These are phyloP conservation scores for Philantomba maxwellii DNA, from an alignment of 2,113 vertebrate species.

Conservation along the genomic window DNA sequence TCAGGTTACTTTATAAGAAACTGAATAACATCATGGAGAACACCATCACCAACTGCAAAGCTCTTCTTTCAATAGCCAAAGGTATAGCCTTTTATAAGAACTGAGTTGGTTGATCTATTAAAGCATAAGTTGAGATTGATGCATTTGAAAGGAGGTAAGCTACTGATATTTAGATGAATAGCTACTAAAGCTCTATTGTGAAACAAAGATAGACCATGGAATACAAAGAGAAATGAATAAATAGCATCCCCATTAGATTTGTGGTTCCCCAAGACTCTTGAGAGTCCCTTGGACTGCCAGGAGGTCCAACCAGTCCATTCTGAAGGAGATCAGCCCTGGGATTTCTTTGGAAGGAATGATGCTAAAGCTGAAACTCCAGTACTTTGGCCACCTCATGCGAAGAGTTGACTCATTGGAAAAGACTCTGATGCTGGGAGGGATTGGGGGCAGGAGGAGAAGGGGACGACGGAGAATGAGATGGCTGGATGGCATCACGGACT, in stretches of 20 bases:
- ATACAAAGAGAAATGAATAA: neutral
- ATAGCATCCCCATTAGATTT: neutral
- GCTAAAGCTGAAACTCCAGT: too few species aligned
- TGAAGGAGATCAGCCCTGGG: too few species aligned
- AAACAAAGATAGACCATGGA: neutral
- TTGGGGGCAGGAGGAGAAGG: too few species aligned
- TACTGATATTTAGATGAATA: neutral
- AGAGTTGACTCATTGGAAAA: too few species aligned
- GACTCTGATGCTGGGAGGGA: too few species aligned
- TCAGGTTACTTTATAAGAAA: neutral
- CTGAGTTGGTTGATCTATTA: neutral
- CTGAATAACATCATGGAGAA: neutral
- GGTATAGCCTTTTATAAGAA: neutral
- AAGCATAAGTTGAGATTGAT: neutral
- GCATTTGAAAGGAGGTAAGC: neutral
- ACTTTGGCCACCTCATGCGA: too few species aligned
- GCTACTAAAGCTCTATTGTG: neutral
- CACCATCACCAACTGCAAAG: neutral
- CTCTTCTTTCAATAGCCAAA: neutral
- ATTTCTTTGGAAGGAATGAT: too few species aligned
- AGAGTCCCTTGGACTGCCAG: too few species aligned
- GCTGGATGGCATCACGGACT: too few species aligned
- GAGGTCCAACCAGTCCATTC: too few species aligned
- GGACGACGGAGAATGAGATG: too few species aligned
- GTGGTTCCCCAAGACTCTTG: neutral